phyloP scores from a whole-genome alignment of 2,888 invertebrate genomes.

The Agrilus mali region DNA sequence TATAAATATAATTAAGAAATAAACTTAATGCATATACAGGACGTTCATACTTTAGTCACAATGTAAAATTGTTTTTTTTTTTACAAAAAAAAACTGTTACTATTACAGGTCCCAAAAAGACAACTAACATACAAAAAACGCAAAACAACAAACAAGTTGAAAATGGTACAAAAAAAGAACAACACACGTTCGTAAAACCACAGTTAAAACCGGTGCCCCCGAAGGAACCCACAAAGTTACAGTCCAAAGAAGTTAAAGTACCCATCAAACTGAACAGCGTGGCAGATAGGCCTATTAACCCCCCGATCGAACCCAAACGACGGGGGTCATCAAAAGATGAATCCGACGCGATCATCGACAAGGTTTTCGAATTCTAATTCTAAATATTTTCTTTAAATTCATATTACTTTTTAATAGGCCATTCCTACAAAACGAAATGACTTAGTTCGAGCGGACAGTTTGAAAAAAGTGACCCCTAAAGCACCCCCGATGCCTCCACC shows the following conservation, averaged over 20 bases:
- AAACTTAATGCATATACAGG: background rate
- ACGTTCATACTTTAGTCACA: background rate
- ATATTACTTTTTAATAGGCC: slow-evolving; percentile 15
- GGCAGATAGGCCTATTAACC: slow-evolving; percentile 22
- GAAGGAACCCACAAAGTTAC: slow-evolving; percentile 23
- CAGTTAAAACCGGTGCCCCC: slow-evolving; percentile 29
- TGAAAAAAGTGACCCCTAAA: slow-evolving; percentile 23
- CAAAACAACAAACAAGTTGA: slow-evolving; percentile 10
- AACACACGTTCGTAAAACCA: slow-evolving; percentile 28
- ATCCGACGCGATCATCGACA: slow-evolving; percentile 13
- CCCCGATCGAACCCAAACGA: background rate
- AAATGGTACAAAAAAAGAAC: slow-evolving; percentile 25
- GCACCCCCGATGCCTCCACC: slow-evolving; percentile 29
- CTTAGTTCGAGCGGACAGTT: slow-evolving; percentile 27
- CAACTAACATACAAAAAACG: no score
- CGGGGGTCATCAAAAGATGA: slow-evolving; percentile 2
- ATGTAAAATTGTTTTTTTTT: background rate
- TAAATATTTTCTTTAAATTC: background rate
- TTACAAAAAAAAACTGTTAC: background rate
- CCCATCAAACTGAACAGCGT: slow-evolving; percentile 31
- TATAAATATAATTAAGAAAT: background rate
- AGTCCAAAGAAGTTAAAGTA: slow-evolving; percentile 30
- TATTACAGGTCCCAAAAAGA: slow-evolving; percentile 3
- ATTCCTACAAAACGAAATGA: slow-evolving; percentile 28
- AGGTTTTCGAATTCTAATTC: slow-evolving; percentile 5